Percentiles rank a stretch among this genome's conserved stretches.
Evolutionary conservation across 2,888 invertebrate genomes (phyloP).

Genomic region (Alsophila aescularia): DNA sequence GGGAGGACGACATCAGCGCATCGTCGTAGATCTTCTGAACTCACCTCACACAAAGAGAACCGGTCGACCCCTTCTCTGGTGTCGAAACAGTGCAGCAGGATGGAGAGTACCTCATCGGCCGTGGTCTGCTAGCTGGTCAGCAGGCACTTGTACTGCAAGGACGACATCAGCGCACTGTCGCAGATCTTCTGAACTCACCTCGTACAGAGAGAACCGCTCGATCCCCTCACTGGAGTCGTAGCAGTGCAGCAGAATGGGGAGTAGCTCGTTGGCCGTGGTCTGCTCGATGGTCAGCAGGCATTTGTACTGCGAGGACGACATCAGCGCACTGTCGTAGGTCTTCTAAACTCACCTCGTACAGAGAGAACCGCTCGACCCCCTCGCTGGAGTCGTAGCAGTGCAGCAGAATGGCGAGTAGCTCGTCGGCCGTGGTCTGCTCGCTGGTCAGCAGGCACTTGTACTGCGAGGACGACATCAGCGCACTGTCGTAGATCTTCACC

Average conservation of each 20-base stretch:
- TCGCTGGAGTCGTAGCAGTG: conserved; percentile 94
- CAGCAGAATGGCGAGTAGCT: conserved; percentile 92
- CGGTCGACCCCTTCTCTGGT: no score
- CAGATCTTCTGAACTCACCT: conserved; percentile 80
- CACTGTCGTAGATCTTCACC: conserved; percentile 96
- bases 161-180: no score
- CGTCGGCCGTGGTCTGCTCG: conserved; percentile 94
- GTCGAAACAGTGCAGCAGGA: no score
- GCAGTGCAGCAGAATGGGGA: conserved; percentile 92
- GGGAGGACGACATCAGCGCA: no score
- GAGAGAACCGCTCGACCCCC: conserved; percentile 93
- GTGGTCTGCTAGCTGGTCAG: no score
- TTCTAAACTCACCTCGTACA: conserved; percentile 89
- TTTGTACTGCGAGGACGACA: conserved; percentile 57
- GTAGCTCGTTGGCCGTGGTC: conserved; percentile 94
- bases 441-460: conserved; percentile 96
- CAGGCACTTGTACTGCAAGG: no score
- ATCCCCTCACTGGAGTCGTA: conserved; percentile 93
- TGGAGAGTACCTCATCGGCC: no score
- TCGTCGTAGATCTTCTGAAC: no score
- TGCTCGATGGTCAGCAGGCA: conserved; percentile 94
- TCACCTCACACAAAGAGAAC: no score
- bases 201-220: conserved; percentile 94
- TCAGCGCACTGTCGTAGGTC: conserved; percentile 61
- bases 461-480: conserved; percentile 95